Percentiles rank a stretch among this genome's conserved stretches.
Evolutionary conservation across 2,113 vertebrate genomes (phyloP).

Genomic region (Gymnocephalus cernua): DNA sequence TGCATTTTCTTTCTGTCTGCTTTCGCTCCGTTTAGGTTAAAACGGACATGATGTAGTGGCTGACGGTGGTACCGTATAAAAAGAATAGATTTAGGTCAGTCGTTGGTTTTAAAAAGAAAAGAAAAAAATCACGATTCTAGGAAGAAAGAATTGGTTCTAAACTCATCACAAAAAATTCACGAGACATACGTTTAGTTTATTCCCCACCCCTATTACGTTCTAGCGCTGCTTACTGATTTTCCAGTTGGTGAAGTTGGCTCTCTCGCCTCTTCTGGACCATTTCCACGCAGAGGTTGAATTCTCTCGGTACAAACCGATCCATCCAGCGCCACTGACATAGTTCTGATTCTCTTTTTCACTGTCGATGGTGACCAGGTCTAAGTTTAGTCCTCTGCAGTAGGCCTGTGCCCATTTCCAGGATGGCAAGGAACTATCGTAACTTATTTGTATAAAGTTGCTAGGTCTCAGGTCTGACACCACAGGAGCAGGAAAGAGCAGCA

Average conservation of each 20-base stretch:
- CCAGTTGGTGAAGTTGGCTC: not conserved
- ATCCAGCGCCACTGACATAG: fast-evolving
- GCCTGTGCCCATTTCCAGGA: conserved; percentile 1
- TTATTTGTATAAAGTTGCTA: fast-evolving
- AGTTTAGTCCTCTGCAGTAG: not conserved
- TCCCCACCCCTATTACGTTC: not conserved
- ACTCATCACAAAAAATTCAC: too few relatives aligned
- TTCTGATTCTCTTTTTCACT: not conserved
- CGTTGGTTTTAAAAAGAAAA: too few relatives aligned
- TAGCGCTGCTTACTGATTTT: fast-evolving
- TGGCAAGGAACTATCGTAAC: fast-evolving
- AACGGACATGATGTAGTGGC: too few relatives aligned
- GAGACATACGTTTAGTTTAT: too few relatives aligned
- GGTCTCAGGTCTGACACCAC: not conserved
- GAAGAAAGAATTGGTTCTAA: too few relatives aligned
- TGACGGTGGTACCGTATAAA: too few relatives aligned
- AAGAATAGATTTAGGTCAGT: too few relatives aligned
- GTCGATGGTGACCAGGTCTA: conserved; percentile 43
- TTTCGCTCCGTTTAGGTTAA: too few relatives aligned
- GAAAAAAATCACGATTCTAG: too few relatives aligned
- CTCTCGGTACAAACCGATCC: conserved; percentile 49
- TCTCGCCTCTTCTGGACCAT: conserved; percentile 21
- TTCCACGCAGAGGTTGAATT: conserved; percentile 9
- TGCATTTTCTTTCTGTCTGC: too few relatives aligned
- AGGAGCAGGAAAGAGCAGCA: conserved; percentile 3